These are phyloP conservation scores for Paratilapia polleni DNA, from an alignment of 2,113 vertebrate genomes.

Conservation along the genomic window DNA sequence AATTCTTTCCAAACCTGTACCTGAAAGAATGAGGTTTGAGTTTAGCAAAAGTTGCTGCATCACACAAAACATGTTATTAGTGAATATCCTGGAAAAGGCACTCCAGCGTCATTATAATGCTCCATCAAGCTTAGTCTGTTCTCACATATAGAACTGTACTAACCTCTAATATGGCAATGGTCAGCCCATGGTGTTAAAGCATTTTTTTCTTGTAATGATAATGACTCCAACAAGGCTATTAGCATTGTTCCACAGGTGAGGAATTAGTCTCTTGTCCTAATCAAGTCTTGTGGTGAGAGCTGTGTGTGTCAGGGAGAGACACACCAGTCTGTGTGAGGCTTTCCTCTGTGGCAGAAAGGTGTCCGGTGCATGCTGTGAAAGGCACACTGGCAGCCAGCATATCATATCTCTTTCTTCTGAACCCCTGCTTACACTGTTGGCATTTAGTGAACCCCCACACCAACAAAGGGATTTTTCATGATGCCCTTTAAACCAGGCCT, in stretches of 20 bases:
- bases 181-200: neutral
- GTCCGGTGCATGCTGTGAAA: slow-evolving; percentile 55
- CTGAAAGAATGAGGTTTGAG: slow-evolving; percentile 76
- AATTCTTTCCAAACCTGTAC: slow-evolving; percentile 62
- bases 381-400: slow-evolving; percentile 49
- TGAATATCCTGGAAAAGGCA: slow-evolving; percentile 44
- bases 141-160: neutral
- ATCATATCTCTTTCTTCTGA: slow-evolving; percentile 57
- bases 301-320: slow-evolving; percentile 25
- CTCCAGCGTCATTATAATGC: slow-evolving; percentile 19
- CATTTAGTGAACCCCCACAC: slow-evolving; percentile 66
- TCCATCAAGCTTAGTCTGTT: neutral
- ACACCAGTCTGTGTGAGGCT: slow-evolving; percentile 41
- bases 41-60: slow-evolving; percentile 63
- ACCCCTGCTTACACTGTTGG: slow-evolving; percentile 64
- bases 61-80: slow-evolving; percentile 64
- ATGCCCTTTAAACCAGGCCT: slow-evolving; percentile 40
- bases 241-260: slow-evolving; percentile 29
- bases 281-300: slow-evolving; percentile 35
- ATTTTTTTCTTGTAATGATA: slow-evolving; percentile 6
- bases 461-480: slow-evolving; percentile 46
- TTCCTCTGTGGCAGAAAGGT: slow-evolving; percentile 50
- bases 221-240: neutral
- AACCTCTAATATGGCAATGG: neutral
- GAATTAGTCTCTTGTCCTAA: slow-evolving; percentile 37